Base-by-base conservation (phyloP, 2,888 invertebrate species). In the Aphidius colemani region DNA sequence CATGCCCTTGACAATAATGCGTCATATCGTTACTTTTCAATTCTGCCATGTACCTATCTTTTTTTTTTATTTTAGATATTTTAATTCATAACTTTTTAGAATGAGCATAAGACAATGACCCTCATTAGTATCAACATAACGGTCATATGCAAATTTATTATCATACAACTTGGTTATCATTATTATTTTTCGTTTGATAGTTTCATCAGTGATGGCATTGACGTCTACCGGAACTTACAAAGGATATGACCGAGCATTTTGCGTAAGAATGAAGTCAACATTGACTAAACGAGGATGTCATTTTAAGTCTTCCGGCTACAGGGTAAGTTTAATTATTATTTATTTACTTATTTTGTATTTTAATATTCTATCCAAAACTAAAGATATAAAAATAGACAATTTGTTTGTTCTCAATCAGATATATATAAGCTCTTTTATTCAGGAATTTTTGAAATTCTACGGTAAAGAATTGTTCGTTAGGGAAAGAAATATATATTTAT, bases 251-350 rank as follows among this genome's bases (percentile, higher is more conserved):
- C 85, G 96, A 76, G 94, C 95, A 51, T 96, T 96, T 84, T 98
- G 97, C 84, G 88, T 98, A 57, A 88, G 98, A 71, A 98, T 98
- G 97, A 98, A 98, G 83, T 98, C 98, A 62, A 98, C 98, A 0
- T 86, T 98, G 67, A 97, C 98, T 58, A 98, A 98, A 85, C 86
- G 98, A 76, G 98, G 98, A 66, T 98, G 97, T 81, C 96, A 96
- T 83, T 96, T 96, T 84, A 96, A 96, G 84, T 95, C 95, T 48
- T 96, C 95, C 69, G 96, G 96, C 83, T 96, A 95, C 84, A 88
- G 96, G 88, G 96, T 96, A 86, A 90, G 92, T 84, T 30, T 60
- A 30, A 45, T 44, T 7, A 60, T 13, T 7, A n/a, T 45, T 30
- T 30, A 30, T 30, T 30, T 30, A 30, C 30, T 30, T 30, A 30